Percentiles rank a stretch among this genome's conserved stretches.
Evolutionary conservation across 1,140 invertebrate species (phyloP).

Genomic region (Brachionus paranguensis): DNA sequence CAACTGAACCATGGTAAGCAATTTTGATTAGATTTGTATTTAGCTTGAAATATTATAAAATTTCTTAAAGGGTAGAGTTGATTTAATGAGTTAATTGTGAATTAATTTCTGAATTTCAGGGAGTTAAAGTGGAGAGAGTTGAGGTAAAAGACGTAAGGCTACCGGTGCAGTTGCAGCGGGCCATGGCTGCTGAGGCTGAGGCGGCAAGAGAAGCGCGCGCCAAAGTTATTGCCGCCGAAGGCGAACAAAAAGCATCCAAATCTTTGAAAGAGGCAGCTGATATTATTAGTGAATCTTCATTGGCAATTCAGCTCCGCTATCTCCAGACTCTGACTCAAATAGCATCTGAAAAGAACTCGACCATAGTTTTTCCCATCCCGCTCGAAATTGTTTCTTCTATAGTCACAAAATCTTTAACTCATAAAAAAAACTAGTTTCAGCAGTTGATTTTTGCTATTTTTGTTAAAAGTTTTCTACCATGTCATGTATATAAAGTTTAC

Average conservation of each 20-base stretch:
- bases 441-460: not conserved
- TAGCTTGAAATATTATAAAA: not conserved
- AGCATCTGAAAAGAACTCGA: slow-evolving; percentile 94
- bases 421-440: not conserved
- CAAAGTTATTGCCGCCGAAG: slow-evolving; percentile 45
- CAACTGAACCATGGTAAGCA: slow-evolving; percentile 39
- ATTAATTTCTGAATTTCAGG: not conserved
- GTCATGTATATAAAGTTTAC: not conserved
- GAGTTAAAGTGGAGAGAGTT: slow-evolving; percentile 27
- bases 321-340: slow-evolving; percentile 83
- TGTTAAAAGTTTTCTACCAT: not conserved
- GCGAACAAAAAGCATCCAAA: slow-evolving; percentile 40
- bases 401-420: not conserved
- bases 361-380: slow-evolving; percentile 90
- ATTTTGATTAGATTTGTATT: not conserved
- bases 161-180: slow-evolving; percentile 47
- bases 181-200: slow-evolving; percentile 52
- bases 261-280: slow-evolving; percentile 40
- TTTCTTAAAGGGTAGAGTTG: not conserved
- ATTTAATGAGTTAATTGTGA: not conserved
- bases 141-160: slow-evolving; percentile 45
- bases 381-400: slow-evolving; percentile 70
- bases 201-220: slow-evolving; percentile 49
- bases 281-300: slow-evolving; percentile 58
- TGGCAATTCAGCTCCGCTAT: slow-evolving; percentile 72